Base-by-base conservation (phyloP, 2,113 vertebrate genomes). In the Sturnira hondurensis region DNA sequence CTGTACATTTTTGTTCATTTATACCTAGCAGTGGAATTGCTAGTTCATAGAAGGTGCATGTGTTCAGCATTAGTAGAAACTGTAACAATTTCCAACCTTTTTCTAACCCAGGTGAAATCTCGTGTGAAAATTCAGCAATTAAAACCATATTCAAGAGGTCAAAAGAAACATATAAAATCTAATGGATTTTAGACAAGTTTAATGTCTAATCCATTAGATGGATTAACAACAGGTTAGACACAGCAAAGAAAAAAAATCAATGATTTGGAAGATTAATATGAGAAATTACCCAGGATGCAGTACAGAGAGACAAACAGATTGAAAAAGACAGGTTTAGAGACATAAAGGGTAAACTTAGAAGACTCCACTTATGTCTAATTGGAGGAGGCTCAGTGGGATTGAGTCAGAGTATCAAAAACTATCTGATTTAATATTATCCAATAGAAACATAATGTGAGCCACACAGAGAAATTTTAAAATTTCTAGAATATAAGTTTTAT, bases 341-440 rank as follows among this genome's bases (percentile, higher is more conserved):
- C 36, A 85, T 26, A 85, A 92, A 95, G 38, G 38, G 61, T 76
- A 70, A 86, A 91, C 52, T 91, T 82, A 52, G 67, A 82, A 93
- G 70, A 91, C 5, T 36, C 50, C 77, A 50, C 1, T 58, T 93
- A 43, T 16, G 9, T 80, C 43, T 96, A 65, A 84, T 67, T 93
- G 52, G 77, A 82, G 52, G 50, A 85, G 26, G 26, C 61, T 81
- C n/a, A 86, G 14, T 78, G 56, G 17, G 93, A 68, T 11, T 92
- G 56, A 92, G 33, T 86, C 45, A 92, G 84, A 77, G 5, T 80
- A 10, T 20, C 38, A 73, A 52, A 76, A 82, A 47, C 54, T 33
- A 73, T 45, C 50, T 41, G 84, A 70, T 4, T 91, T 17, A 63
- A 28, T 28, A n/a, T 41, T 71, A 67, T 41, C 4, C n/a, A 83